A percentile compares a stretch with the other conserved stretches of the same genome.
phyloP scores from a whole-genome alignment of 2,888 invertebrate species.

The Ornithoptera priamus region DNA sequence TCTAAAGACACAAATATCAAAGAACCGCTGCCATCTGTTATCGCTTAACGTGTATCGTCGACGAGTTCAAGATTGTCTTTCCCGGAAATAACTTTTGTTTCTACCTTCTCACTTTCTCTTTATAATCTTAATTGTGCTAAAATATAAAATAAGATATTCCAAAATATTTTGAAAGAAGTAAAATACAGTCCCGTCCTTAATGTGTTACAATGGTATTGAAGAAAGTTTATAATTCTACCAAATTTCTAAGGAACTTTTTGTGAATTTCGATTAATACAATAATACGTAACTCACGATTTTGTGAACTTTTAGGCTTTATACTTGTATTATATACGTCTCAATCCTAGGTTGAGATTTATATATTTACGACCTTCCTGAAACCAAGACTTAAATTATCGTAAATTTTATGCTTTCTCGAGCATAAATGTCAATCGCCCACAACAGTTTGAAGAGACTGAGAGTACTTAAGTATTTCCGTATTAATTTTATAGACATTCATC shows the following conservation, averaged over 20 bases:
- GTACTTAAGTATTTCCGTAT: too few species aligned
- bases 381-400: too few species aligned
- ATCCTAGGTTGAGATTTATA: too few species aligned
- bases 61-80: constrained; percentile 24
- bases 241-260: background rate
- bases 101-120: constrained; percentile 6
- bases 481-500: too few species aligned
- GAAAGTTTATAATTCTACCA: background rate
- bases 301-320: too few species aligned
- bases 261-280: background rate
- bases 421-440: too few species aligned
- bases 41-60: constrained; percentile 22
- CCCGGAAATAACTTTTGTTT: constrained; percentile 21
- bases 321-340: too few species aligned
- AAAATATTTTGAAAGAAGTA: background rate
- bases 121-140: constrained; percentile 1
- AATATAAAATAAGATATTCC: background rate
- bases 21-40: constrained; percentile 24
- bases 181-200: background rate
- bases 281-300: too few species aligned
- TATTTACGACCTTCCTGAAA: too few species aligned
- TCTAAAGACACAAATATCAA: constrained; percentile 21
- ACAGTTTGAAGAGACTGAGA: too few species aligned
- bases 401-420: too few species aligned
- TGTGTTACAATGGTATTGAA: background rate